These are phyloP conservation scores for Pyrrhura leucotis DNA, from an alignment of 2,797 vertebrate genomes.

Conservation along the genomic window DNA sequence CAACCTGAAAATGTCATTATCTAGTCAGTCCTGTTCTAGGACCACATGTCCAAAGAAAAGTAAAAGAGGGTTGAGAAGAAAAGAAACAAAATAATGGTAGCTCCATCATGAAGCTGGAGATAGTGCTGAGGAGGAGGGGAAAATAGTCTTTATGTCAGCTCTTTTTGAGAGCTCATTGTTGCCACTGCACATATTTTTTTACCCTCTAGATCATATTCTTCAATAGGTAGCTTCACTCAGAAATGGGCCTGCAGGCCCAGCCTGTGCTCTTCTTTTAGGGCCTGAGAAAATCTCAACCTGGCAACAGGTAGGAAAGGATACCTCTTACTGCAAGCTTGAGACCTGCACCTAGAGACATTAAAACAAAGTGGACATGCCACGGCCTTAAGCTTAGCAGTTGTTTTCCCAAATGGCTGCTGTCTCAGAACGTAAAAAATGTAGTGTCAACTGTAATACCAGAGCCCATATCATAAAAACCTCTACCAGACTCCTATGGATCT, in stretches of 20 bases:
- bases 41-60: not conserved
- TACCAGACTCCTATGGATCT: not conserved
- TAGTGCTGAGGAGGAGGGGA: not conserved
- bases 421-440: not conserved
- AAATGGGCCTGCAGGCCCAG: not conserved
- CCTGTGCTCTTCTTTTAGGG: not conserved
- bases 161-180: not conserved
- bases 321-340: not conserved
- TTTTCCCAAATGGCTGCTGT: not conserved
- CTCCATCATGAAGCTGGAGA: not conserved
- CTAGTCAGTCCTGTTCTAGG: not conserved
- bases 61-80: not conserved
- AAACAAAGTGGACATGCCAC: not conserved
- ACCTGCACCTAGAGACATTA: not conserved
- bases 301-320: not conserved
- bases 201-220: not conserved
- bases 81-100: not conserved
- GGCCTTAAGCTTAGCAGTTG: not conserved
- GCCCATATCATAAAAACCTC: not conserved
- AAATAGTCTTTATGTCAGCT: not conserved
- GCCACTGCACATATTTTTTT: fast-evolving
- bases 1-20: not conserved
- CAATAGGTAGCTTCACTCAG: not conserved
- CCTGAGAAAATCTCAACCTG: not conserved
- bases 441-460: not conserved